These are phyloP conservation scores for Premnoplex brunnescens DNA, from an alignment of 2,797 vertebrate genomes.

Conservation along the genomic window DNA sequence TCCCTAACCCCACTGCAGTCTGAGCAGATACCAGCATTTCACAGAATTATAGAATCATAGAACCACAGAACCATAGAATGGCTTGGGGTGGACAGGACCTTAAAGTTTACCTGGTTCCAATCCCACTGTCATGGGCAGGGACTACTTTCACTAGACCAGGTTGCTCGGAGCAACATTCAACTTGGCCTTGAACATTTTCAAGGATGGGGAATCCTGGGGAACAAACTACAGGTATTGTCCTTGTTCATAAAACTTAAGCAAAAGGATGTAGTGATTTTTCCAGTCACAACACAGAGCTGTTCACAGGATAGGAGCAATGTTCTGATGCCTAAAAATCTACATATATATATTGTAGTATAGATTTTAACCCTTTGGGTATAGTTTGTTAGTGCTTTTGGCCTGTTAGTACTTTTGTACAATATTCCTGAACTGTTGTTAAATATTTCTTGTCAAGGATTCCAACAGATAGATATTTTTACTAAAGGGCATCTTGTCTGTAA, in stretches of 20 bases:
- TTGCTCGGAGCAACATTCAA: background rate
- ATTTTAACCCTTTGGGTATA: too few species aligned
- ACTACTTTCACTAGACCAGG: background rate
- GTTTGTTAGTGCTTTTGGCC: too few species aligned
- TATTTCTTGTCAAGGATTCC: too few species aligned
- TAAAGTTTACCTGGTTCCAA: background rate
- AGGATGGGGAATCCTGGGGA: background rate
- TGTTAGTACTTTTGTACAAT: too few species aligned
- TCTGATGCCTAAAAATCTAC: background rate
- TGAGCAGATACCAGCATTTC: background rate
- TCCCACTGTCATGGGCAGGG: too few species aligned
- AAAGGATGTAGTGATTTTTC: background rate
- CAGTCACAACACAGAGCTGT: background rate
- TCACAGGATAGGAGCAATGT: background rate
- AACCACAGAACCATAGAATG: background rate
- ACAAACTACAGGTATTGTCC: background rate
- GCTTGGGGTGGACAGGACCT: background rate
- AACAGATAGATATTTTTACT: too few species aligned
- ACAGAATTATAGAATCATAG: background rate
- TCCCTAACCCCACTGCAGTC: background rate
- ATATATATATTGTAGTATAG: too few species aligned
- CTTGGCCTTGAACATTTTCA: background rate
- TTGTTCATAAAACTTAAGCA: background rate
- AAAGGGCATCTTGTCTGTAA: too few species aligned
- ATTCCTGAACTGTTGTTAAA: too few species aligned